Evolutionary conservation across 2,888 invertebrate species (phyloP), one percentile per base, ranked within the genome.

Genomic region (Pachliopta kotzebuea): DNA sequence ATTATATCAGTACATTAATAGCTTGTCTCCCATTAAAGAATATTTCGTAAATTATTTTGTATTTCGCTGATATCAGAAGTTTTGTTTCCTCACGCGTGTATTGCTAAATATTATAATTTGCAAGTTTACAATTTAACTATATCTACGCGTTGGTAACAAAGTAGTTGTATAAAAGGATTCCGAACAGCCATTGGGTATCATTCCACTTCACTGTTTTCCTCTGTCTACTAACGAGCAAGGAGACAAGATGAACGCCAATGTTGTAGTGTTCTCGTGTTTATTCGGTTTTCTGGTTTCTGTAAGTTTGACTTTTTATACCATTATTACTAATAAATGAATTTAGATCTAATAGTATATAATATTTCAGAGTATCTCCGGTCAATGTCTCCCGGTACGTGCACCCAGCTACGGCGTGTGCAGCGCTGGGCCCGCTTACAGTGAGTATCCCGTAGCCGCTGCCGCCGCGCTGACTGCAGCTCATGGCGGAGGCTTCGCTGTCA

Each of bases 401-500:
- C 14, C 42, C 57, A 45, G 6, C 26, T 26, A 9, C 20, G 49
- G 56, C 37, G 31, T 20, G 11, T 56, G 50, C 20, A 29, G 31
- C 7, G 50, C 20, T 7, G 56, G 37, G 21, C n/a, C 31, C n/a
- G 31, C 26, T 8, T 29, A 58, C 49, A 49, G 49, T n/a, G 58
- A 26, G 23, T 58, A n/a, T 50, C 24, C 26, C 2, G 2, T 24
- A 24, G 14, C 29, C 9, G 52, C 52, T 20, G 56, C 62, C n/a
- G 37, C 23, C 14, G 56, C 26, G 23, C 24, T 62, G 20, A 4
- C n/a, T 18, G 62, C 62, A 4, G 56, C 62, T 8, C 24, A 62
- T 31, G 56, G 62, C 18, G 56, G 62, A 52, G 62, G 62, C 42
- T 56, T 61, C 31, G 56, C 52, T n/a, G 56, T 57, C n/a, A 52